Evolutionary conservation across 1,140 invertebrate genomes (phyloP).

Genomic region (Pseudomyrmex concolor): DNA sequence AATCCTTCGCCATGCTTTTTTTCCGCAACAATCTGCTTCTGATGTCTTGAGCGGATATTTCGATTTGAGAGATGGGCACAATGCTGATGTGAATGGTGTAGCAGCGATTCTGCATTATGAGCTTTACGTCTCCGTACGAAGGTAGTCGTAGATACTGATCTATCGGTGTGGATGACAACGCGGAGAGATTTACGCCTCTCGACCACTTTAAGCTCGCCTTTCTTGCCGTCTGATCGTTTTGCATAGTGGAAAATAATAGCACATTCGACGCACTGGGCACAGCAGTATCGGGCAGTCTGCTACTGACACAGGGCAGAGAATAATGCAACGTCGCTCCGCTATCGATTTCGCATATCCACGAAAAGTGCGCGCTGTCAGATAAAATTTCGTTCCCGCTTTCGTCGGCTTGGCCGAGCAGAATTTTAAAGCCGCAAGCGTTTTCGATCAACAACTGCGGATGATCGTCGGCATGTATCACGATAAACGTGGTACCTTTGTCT

Average conservation of each 20-base stretch:
- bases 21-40: slow-evolving; percentile 85
- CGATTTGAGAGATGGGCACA: slow-evolving; percentile 88
- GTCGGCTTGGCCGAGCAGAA: slow-evolving; percentile 80
- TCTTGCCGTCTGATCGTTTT: slow-evolving; percentile 54
- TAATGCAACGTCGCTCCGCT: slow-evolving; percentile 78
- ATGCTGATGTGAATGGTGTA: slow-evolving; percentile 87
- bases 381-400: slow-evolving; percentile 71
- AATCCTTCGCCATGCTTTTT: slow-evolving; percentile 69
- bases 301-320: slow-evolving; percentile 78
- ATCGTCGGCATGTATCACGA: slow-evolving; percentile 86
- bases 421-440: slow-evolving; percentile 83
- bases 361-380: slow-evolving; percentile 79
- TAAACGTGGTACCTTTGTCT: slow-evolving; percentile 86
- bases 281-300: slow-evolving; percentile 79
- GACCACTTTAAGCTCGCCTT: slow-evolving; percentile 78
- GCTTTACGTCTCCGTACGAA: slow-evolving; percentile 89
- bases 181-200: slow-evolving; percentile 76
- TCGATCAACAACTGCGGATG: slow-evolving; percentile 86
- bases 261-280: slow-evolving; percentile 60
- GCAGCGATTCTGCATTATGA: slow-evolving; percentile 86
- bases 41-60: slow-evolving; percentile 90
- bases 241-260: slow-evolving; percentile 75
- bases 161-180: slow-evolving; percentile 66
- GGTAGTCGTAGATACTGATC: slow-evolving; percentile 90
- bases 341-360: slow-evolving; percentile 81